These are phyloP conservation scores for Corythornis vintsioides DNA, from an alignment of 2,113 vertebrate genomes.

Conservation along the genomic window DNA sequence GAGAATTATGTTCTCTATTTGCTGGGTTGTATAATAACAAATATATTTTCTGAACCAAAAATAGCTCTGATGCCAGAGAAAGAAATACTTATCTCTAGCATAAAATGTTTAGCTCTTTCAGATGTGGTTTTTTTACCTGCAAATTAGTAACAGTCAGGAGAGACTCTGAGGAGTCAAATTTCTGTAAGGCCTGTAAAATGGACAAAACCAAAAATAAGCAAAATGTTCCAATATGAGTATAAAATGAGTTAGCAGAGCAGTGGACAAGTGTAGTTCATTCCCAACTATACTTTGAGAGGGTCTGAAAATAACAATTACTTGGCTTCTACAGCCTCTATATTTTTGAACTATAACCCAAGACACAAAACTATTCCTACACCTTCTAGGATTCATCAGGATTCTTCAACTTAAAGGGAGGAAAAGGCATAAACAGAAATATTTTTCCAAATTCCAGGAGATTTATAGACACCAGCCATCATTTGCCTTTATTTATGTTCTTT, in stretches of 20 bases:
- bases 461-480: not conserved
- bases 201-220: conserved; percentile 16
- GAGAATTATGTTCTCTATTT: not conserved
- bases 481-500: not conserved
- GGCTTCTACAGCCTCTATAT: not conserved
- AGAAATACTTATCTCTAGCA: not conserved
- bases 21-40: not conserved
- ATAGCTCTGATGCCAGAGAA: not conserved
- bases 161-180: conserved; percentile 73
- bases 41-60: not conserved
- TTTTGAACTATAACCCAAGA: not conserved
- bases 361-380: not conserved
- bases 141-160: conserved; percentile 71
- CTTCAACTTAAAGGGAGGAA: not conserved
- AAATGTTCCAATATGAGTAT: not conserved
- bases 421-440: not conserved
- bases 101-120: not conserved
- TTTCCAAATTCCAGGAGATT: not conserved
- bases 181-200: conserved; percentile 53
- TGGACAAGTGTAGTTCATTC: not conserved
- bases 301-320: not conserved
- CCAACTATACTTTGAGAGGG: not conserved
- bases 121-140: conserved; percentile 63
- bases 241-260: not conserved
- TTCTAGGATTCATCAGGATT: not conserved